phyloP scores from a whole-genome alignment of 2,113 vertebrate species.

The Ginglymostoma cirratum region DNA sequence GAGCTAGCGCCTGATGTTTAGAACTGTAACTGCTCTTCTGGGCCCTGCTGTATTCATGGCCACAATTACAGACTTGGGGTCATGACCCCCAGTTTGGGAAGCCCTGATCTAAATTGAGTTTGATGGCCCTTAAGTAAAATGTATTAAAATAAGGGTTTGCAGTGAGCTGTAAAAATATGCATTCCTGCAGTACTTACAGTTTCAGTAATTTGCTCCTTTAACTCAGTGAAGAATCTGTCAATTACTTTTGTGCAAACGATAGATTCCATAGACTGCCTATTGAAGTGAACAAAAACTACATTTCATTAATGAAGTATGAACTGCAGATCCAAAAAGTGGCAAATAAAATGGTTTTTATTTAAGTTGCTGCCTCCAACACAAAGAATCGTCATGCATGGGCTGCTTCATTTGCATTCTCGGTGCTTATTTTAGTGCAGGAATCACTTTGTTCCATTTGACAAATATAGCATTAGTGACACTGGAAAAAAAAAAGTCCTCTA shows the following conservation, averaged over 20 bases:
- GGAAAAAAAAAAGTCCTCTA: background rate
- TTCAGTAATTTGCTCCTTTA: conserved; percentile 65
- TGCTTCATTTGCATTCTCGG: background rate
- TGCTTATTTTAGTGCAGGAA: background rate
- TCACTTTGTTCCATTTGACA: background rate
- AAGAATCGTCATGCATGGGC: background rate
- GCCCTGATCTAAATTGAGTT: background rate
- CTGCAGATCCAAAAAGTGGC: background rate
- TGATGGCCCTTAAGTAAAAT: background rate
- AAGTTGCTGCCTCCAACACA: background rate
- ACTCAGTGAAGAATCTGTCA: conserved; percentile 53
- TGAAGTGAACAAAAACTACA: conserved; percentile 30
- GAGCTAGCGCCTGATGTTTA: too few species aligned
- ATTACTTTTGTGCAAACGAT: conserved; percentile 54
- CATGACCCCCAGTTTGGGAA: too few species aligned
- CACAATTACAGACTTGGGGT: too few species aligned
- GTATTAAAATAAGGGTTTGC: background rate
- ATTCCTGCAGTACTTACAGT: conserved; percentile 56
- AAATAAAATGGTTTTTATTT: background rate
- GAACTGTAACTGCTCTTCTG: too few species aligned
- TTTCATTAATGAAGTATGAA: background rate
- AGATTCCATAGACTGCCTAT: conserved; percentile 63
- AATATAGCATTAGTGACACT: background rate
- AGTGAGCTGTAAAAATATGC: background rate
- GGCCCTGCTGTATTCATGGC: too few species aligned